Percentiles rank a stretch among this genome's conserved stretches.
Evolutionary conservation across 2,888 invertebrate genomes (phyloP).

Genomic region (Pilophorus perplexus): DNA sequence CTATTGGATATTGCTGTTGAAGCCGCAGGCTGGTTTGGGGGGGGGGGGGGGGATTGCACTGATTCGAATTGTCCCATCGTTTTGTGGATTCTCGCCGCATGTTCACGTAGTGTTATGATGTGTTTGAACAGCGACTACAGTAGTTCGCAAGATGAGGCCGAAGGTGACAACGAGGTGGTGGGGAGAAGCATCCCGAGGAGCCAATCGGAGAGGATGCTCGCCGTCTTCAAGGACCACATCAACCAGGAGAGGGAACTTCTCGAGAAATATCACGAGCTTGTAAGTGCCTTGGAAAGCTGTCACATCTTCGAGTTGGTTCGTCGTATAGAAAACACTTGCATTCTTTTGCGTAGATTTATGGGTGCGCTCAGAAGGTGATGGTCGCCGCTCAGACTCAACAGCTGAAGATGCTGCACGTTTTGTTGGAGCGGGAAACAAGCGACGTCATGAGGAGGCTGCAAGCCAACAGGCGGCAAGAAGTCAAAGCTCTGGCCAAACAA

Average conservation of each 20-base stretch:
- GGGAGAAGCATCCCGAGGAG: constrained; percentile 59
- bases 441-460: constrained; percentile 79
- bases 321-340: too few relatives aligned
- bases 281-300: constrained; percentile 47
- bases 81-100: too few relatives aligned
- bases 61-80: too few relatives aligned
- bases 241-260: constrained; percentile 71
- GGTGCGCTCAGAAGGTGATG: constrained; percentile 56
- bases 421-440: constrained; percentile 68
- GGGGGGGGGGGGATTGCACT: too few relatives aligned
- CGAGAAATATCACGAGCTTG: constrained; percentile 77
- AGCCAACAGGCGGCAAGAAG: constrained; percentile 79
- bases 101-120: too few relatives aligned
- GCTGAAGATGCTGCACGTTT: constrained; percentile 67
- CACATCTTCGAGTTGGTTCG: too few relatives aligned
- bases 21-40: too few relatives aligned
- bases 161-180: constrained; percentile 57
- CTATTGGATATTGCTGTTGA: too few relatives aligned
- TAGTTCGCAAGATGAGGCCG: constrained; percentile 52
- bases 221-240: constrained; percentile 66
- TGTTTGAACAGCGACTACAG: constrained; percentile 31
- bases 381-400: constrained; percentile 74
- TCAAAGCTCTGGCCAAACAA: constrained; percentile 79
- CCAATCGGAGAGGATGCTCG: constrained; percentile 63
- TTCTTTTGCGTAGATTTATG: constrained; percentile 32